Percentiles rank a stretch among this genome's conserved stretches.
phyloP scores from a whole-genome alignment of 2,797 vertebrate genomes.

The Sebastes umbrosus region DNA sequence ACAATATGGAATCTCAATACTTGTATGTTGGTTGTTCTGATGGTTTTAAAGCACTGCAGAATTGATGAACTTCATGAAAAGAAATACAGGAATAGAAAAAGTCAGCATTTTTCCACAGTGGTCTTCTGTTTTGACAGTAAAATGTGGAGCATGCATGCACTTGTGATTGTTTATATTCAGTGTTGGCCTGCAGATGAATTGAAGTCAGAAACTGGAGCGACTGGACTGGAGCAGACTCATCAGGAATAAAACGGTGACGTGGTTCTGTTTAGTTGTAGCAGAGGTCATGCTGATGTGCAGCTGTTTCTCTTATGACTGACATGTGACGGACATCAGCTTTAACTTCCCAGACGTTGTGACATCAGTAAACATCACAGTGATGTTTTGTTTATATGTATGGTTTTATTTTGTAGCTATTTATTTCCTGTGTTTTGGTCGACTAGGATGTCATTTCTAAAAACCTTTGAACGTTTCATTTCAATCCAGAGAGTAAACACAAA shows the following conservation, averaged over 20 bases:
- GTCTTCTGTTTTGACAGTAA: neutral
- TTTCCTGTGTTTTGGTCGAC: neutral
- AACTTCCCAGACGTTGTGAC: neutral
- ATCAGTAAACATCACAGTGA: neutral
- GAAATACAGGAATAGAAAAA: neutral
- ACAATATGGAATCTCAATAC: too few relatives aligned
- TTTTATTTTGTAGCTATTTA: neutral
- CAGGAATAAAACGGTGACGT: neutral
- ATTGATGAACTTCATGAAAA: neutral
- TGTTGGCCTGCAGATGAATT: neutral
- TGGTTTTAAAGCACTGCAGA: neutral
- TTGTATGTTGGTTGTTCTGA: too few relatives aligned
- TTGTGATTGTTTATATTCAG: neutral
- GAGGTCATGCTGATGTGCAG: neutral
- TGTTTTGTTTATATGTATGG: too few relatives aligned
- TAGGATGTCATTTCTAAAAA: too few relatives aligned
- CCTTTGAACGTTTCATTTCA: too few relatives aligned
- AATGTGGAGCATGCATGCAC: neutral
- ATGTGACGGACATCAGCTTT: constrained; percentile 33
- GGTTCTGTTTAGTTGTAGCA: neutral
- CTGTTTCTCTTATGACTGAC: constrained; percentile 35
- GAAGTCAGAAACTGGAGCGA: neutral
- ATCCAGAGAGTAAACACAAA: too few relatives aligned
- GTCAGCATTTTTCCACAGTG: neutral
- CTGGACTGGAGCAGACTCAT: neutral